Evolutionary conservation across 2,888 invertebrate genomes (phyloP), one percentile per base, ranked within the genome.

Genomic region (Brachynemurus nebulosus): DNA sequence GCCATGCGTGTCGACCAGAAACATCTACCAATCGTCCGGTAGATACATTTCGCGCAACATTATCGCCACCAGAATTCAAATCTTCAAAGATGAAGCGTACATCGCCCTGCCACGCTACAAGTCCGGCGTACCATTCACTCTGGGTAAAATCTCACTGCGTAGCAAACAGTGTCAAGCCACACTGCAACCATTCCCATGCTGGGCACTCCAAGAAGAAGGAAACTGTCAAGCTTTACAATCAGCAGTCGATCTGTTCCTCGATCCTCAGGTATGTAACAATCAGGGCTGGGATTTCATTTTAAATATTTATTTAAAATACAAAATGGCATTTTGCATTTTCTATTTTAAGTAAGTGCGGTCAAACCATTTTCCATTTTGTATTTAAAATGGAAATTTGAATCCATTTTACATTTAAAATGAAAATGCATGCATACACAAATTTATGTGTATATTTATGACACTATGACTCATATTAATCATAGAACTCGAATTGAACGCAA

Each of bases 171-270:
- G 71, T 49, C 57, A 68, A 41, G 64, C 73, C 2, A 61, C 62
- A 53, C 67, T 74, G 52, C 66, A 67, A 51, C 78, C 80, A 14
- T 78, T 73, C 67, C 79, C 78, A 44, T 75, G 71, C 61, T 79
- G 80, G 76, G 69, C 70, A 47, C 68, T 75, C 55, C 80, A 83
- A 63, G 81, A 80, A 63, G 78, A 78, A 65, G 76, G 74, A 34
- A 72, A 74, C 61, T 78, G 78, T 56, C 71, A 70, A 54, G 80
- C 78, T 50, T 65, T 76, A 47, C 81, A 83, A 63, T 81, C 79
- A 55, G 81, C 72, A 44, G 73, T 78, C 50, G 79, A 80, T 62
- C 65, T 79, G 54, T 72, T 69, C 54, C 57, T 77, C 49, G 77
- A 78, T 66, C 67, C 68, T 44, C 66, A 68, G 59, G 64, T 65